Percentiles rank a stretch among this genome's conserved stretches.
Conservation (phyloP, 2,113 vertebrate genomes). For the Serilophus lunatus region DNA sequence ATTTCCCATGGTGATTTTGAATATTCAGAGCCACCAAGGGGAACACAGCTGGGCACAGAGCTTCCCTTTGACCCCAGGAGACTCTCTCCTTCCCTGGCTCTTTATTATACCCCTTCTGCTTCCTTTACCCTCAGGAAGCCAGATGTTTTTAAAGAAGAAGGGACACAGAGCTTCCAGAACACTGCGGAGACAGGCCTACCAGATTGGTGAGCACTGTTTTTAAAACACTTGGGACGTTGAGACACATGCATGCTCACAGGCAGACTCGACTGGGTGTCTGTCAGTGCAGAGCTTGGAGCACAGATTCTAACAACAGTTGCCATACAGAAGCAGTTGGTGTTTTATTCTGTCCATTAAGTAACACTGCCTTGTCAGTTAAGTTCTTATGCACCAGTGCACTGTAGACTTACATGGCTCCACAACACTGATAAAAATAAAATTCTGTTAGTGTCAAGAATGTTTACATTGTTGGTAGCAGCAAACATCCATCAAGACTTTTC, state of each 20-base stretch:
- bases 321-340: not conserved
- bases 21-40: not conserved
- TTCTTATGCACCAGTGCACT: slow-evolving; percentile 1
- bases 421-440: not conserved
- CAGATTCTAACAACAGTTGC: not conserved
- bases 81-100: slow-evolving; percentile 56
- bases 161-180: slow-evolving; percentile 66
- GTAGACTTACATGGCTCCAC: not conserved
- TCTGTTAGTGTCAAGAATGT: not conserved
- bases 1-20: not conserved
- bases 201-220: slow-evolving; percentile 66
- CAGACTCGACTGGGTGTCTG: not conserved
- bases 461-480: not conserved
- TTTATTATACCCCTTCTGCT: slow-evolving; percentile 68
- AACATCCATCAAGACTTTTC: not conserved
- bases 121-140: slow-evolving; percentile 71
- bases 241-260: slow-evolving; percentile 66
- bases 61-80: slow-evolving; percentile 47
- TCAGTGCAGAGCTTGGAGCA: slow-evolving; percentile 37
- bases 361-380: not conserved
- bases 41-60: slow-evolving; percentile 6
- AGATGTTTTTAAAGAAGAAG: slow-evolving; percentile 71
- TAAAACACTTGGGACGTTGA: slow-evolving; percentile 43
- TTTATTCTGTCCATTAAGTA: not conserved
- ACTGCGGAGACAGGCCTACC: slow-evolving; percentile 57